A percentile compares a stretch with the other conserved stretches of the same genome.
Conservation (phyloP, 2,888 invertebrate species). For the Coenonympha glycerion region DNA sequence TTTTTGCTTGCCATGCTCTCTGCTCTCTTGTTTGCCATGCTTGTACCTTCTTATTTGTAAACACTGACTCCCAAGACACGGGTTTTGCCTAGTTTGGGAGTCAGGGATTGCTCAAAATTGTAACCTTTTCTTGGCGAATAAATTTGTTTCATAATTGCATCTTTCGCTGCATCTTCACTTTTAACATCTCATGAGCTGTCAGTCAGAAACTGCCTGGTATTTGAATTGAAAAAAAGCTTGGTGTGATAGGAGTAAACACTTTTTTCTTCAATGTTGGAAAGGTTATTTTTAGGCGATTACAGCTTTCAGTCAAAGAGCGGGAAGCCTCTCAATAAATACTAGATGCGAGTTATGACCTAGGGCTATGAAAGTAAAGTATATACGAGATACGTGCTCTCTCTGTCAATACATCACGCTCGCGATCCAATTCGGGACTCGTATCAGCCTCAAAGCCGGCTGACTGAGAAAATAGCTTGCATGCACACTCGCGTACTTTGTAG, state of each 20-base stretch:
- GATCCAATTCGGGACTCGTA: not conserved
- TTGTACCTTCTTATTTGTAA: no score
- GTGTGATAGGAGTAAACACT: not conserved
- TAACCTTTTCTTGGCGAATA: no score
- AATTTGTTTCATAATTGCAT: no score
- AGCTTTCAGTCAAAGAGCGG: constrained; percentile 5
- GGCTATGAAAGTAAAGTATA: constrained; percentile 6
- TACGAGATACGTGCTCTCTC: constrained; percentile 5
- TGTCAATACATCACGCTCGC: constrained; percentile 3
- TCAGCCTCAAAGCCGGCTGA: not conserved
- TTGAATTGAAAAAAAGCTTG: no score
- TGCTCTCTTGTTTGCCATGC: no score
- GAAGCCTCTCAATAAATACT: constrained; percentile 8
- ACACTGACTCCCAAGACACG: no score
- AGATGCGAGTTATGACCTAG: constrained; percentile 6
- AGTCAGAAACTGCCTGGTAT: no score
- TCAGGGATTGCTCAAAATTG: no score
- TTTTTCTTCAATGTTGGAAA: not conserved
- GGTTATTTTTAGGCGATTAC: constrained; percentile 5
- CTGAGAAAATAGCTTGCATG: constrained; percentile 5
- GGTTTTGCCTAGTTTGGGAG: no score
- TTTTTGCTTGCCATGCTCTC: no score
- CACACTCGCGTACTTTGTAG: not conserved
- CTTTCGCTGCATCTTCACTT: no score
- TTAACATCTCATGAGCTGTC: no score